phyloP scores from a whole-genome alignment of 2,797 vertebrate genomes.

The Knipowitschia caucasica region DNA sequence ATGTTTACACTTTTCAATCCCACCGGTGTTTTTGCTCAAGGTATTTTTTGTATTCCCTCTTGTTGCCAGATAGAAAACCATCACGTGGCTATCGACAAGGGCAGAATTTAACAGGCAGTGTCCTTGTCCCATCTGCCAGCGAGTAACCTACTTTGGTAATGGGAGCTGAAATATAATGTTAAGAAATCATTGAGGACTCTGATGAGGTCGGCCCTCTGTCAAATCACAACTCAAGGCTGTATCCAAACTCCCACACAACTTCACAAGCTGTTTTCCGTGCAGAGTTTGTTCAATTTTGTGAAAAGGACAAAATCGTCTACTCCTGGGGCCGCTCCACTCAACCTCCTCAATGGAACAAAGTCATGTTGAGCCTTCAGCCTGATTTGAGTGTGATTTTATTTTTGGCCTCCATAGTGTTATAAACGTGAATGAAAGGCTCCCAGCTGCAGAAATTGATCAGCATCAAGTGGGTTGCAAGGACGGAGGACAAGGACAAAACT shows the following conservation, averaged over 20 bases:
- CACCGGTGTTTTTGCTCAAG: background rate
- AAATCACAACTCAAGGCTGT: slow-evolving; percentile 8
- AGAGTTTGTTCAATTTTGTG: background rate
- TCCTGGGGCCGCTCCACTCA: background rate
- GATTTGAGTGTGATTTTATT: slow-evolving; percentile 3
- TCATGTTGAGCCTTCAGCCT: slow-evolving; percentile 3
- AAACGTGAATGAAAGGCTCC: background rate
- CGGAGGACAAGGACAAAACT: background rate
- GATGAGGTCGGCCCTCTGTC: slow-evolving; percentile 14
- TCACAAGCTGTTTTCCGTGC: background rate
- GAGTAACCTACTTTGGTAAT: slow-evolving; percentile 39
- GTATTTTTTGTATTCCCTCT: background rate
- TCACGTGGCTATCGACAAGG: background rate
- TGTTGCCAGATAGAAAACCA: background rate
- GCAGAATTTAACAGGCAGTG: slow-evolving; percentile 9
- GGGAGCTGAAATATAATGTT: slow-evolving; percentile 24
- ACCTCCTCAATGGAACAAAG: slow-evolving; percentile 6
- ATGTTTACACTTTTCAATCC: background rate
- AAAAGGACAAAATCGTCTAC: slow-evolving; percentile 6
- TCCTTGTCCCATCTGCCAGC: slow-evolving; percentile 13
- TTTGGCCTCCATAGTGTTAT: background rate
- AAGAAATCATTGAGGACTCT: slow-evolving; percentile 31
- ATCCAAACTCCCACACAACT: background rate
- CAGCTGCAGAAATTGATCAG: background rate
- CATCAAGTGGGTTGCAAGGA: slow-evolving; percentile 4